Evolutionary conservation across 1,140 invertebrate genomes (phyloP), one percentile per base, ranked within the genome.

Genomic region (Anadara kagoshimensis): DNA sequence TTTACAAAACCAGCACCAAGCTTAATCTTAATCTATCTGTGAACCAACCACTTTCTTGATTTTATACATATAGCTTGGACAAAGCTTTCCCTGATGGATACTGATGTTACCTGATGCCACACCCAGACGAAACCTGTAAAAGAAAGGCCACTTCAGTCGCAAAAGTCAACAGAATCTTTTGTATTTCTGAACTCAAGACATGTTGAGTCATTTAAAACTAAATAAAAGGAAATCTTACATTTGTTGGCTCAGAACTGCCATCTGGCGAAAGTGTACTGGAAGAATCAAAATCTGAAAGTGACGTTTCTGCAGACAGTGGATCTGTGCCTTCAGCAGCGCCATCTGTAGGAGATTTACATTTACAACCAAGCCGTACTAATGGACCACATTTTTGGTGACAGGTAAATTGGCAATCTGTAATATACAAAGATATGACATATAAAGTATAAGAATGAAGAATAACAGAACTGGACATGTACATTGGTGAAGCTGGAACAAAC

Each of bases 391-490:
- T 85, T 61, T 89, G 85, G 76, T 92, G 91, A 81, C 91, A 91
- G 8, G 90, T 91, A 80, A 90, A 92, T 66, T 90, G 89, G 79
- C 91, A 92, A 77, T 91, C 90, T 90, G 85, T 44, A 83, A 84
- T 68, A 24, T 69, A 64, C 75, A 36, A 79, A 44, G 68, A 64
- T 73, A 54, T 22, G 67, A 49, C 41, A 57, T 72, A 22, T 26
- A 59, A 41, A 36, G 29, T 3, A 36, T 36, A 41, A 36, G 29
- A 36, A 36, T 36, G 29, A 36, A 36, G 2, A 2, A 36, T 36
- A 36, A 3, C 29, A 36, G 29, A 36, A 36, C 29, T 36, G 29
- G 29, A 36, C 29, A 36, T 36, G 7, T 36, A 36, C 7, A 7
- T 3, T 36, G 29, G 29, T 36, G 7, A 36, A 36, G 7, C 29